phyloP scores from a whole-genome alignment of 2,888 invertebrate genomes.

The Disparrhopalites patrizii region DNA sequence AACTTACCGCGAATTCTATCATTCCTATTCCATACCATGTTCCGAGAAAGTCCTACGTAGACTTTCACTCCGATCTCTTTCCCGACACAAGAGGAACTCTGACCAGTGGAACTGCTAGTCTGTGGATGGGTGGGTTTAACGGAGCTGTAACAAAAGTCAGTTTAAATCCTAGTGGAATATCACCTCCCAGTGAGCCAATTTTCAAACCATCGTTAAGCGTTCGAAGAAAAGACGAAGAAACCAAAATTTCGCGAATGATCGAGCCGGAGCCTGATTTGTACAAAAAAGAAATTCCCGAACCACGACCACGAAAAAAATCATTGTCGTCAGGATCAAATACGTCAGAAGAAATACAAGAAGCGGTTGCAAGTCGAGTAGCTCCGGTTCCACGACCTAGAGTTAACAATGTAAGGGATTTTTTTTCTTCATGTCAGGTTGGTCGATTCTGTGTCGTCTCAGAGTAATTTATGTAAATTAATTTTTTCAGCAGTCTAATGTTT shows the following conservation, averaged over 20 bases:
- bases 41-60: conserved; percentile 86
- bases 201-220: conserved; percentile 33
- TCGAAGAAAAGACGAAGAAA: conserved; percentile 47
- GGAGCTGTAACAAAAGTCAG: conserved; percentile 74
- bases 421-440: background rate
- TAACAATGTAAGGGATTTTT: conserved; percentile 33
- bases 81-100: conserved; percentile 81
- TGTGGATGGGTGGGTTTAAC: conserved; percentile 78
- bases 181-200: background rate
- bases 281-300: conserved; percentile 62
- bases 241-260: conserved; percentile 45
- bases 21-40: conserved; percentile 94
- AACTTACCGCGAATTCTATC: conserved; percentile 78
- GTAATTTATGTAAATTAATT: background rate
- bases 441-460: background rate
- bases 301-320: conserved; percentile 56
- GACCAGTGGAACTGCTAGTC: conserved; percentile 71
- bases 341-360: conserved; percentile 39
- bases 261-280: conserved; percentile 43
- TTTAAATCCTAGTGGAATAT: conserved; percentile 63
- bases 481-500: conserved; percentile 24
- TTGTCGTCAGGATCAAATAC: conserved; percentile 56
- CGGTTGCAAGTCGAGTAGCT: conserved; percentile 30
- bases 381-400: conserved; percentile 46
- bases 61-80: conserved; percentile 90